Base-by-base conservation (phyloP, 2,888 invertebrate genomes). In the Diploptera punctata region DNA sequence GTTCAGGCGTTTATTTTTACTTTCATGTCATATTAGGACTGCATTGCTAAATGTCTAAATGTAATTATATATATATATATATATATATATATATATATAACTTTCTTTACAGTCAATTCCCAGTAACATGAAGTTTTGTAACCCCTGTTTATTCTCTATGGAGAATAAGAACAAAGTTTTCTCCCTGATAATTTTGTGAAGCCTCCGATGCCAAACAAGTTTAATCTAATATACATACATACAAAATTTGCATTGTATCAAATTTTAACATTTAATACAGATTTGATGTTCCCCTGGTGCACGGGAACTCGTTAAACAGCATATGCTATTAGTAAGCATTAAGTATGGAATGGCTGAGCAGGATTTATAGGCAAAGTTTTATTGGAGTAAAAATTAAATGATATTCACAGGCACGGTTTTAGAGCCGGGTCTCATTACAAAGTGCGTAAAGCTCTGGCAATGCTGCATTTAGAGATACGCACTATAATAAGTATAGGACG, bases 361-460 rank as follows among this genome's bases (percentile, higher is more conserved):
- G 62, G 43, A 62, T 62, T 62, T 62, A 62, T 62, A 19, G 43
- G 24, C 3, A 62, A 62, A 62, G 62, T 62, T 62, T 61, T 43
- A 24, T 10, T 16, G 9, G 43, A 62, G 62, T 52, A 52, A 52
- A 52, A 52, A 52, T 52, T 19, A 52, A 52, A 52, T 24, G 13
- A 5, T 9, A 52, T 52, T 19, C 52, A 10, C 1, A 52, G 21
- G 19, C 52, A 52, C 52, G 52, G 52, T n/a, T 10, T 52, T 52
- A 21, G 19, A 24, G 10, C 4, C 21, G 16, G 2, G 10, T 24
- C 24, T 2, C 24, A 52, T 52, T 52, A 24, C 19, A 21, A 10
- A 13, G 24, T 13, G 2, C 16, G 24, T 24, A 24, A 52, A 52
- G n/a, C n/a, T n/a, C n/a, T n/a, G n/a, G n/a, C n/a, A n/a, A n/a